A percentile compares a stretch with the other conserved stretches of the same genome.
Evolutionary conservation across 2,113 vertebrate genomes (phyloP).

Genomic region (Mionectes macconnelli): DNA sequence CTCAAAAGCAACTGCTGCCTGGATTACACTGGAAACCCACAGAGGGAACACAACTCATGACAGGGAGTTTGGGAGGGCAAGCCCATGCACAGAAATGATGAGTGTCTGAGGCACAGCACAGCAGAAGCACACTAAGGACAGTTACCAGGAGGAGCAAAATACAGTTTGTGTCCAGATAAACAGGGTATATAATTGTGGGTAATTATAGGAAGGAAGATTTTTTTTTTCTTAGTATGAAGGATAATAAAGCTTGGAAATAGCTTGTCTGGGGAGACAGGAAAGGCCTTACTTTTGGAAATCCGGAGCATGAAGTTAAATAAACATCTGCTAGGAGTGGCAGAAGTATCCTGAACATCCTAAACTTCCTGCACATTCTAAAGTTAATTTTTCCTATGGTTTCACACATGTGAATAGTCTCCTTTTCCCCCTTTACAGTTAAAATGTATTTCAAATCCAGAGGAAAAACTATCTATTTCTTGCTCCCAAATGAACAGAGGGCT

Average conservation of each 20-base stretch:
- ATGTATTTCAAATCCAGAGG: not conserved
- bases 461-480: not conserved
- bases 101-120: not conserved
- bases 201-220: not conserved
- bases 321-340: not conserved
- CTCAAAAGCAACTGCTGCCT: not conserved
- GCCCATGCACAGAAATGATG: not conserved
- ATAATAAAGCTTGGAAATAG: not conserved
- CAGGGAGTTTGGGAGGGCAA: not conserved
- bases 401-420: not conserved
- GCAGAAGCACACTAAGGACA: not conserved
- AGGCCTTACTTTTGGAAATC: not conserved
- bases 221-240: not conserved
- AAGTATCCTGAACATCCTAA: not conserved
- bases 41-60: fast-evolving
- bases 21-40: not conserved
- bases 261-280: not conserved
- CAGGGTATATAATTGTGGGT: not conserved
- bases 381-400: not conserved
- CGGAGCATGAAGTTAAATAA: not conserved
- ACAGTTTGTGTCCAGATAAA: not conserved
- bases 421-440: not conserved
- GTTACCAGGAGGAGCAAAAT: not conserved
- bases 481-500: not conserved
- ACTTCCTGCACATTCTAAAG: not conserved